A percentile compares a stretch with the other conserved stretches of the same genome.
Conservation (phyloP, 2,113 vertebrate species). For the Hippoglossus stenolepis region DNA sequence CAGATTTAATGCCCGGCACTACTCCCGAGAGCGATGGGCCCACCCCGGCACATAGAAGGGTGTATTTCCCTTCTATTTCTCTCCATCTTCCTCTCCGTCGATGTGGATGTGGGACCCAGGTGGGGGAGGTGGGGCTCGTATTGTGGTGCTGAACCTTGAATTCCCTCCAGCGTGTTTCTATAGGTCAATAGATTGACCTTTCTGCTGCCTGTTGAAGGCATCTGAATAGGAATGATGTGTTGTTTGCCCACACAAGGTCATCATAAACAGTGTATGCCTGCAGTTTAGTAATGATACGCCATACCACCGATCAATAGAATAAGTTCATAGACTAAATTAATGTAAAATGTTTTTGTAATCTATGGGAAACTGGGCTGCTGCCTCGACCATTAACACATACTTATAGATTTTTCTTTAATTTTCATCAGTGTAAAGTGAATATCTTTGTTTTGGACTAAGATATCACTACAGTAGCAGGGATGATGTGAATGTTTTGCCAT, state of each 20-base stretch:
- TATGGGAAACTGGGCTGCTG: no score
- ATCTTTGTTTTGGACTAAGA: no score
- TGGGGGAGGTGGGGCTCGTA: slow-evolving; percentile 17
- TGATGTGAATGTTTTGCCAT: no score
- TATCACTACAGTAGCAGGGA: no score
- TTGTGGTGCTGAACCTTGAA: slow-evolving; percentile 60
- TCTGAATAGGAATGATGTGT: slow-evolving; percentile 45
- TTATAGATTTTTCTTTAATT: no score
- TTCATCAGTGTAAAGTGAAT: no score
- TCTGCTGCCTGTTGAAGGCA: slow-evolving; percentile 36
- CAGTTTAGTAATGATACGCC: neutral
- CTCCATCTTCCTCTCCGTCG: slow-evolving; percentile 7
- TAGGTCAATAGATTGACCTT: slow-evolving; percentile 63
- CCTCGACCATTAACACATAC: no score
- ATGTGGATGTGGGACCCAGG: slow-evolving; percentile 43
- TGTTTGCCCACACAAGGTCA: slow-evolving; percentile 8
- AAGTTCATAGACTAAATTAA: no score
- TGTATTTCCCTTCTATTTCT: slow-evolving; percentile 26
- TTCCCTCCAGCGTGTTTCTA: slow-evolving; percentile 41
- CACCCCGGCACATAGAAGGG: slow-evolving; percentile 51
- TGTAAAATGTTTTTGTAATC: no score
- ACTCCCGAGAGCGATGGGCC: slow-evolving; percentile 57
- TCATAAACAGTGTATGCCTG: neutral
- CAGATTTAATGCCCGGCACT: slow-evolving; percentile 73
- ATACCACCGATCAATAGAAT: no score